These are phyloP conservation scores for Caenorhabditis afra DNA, from an alignment of 2,888 invertebrate genomes.

Conservation along the genomic window DNA sequence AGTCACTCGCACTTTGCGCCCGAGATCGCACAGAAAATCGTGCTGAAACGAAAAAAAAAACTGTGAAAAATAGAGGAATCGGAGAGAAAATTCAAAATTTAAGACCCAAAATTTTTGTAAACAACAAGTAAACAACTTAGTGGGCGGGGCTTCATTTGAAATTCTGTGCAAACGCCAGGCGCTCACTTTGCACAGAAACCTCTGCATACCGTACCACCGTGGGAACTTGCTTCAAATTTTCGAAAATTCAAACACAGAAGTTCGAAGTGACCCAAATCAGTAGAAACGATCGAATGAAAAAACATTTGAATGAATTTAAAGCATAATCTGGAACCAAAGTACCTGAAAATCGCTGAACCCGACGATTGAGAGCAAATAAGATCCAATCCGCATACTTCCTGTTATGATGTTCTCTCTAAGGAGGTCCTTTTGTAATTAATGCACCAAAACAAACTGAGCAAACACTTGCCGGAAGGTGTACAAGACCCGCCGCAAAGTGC, in stretches of 20 bases:
- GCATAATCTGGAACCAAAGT: no score
- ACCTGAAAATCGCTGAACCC: no score
- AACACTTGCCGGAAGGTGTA: conserved; percentile 35
- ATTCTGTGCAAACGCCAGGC: background rate
- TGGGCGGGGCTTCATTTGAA: background rate
- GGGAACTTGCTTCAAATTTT: background rate
- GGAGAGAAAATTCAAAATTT: background rate
- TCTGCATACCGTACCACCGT: conserved; percentile 1
- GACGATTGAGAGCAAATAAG: conserved; percentile 9
- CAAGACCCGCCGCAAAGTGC: conserved; percentile 30
- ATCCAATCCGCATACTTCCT: conserved; percentile 31
- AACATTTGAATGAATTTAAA: no score
- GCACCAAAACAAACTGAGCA: conserved; percentile 52
- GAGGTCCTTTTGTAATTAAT: conserved; percentile 53
- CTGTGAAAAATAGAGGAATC: background rate
- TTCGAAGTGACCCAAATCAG: no score
- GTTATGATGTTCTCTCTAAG: conserved; percentile 27
- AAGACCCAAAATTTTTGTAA: background rate
- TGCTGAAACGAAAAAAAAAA: background rate
- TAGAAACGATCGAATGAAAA: no score
- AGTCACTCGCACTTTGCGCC: no score
- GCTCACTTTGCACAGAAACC: background rate
- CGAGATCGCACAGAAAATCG: background rate
- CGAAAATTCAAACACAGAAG: no score
- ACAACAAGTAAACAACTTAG: background rate